Base-by-base conservation (phyloP, 1,140 invertebrate species). In the Steinernema khuongi region DNA sequence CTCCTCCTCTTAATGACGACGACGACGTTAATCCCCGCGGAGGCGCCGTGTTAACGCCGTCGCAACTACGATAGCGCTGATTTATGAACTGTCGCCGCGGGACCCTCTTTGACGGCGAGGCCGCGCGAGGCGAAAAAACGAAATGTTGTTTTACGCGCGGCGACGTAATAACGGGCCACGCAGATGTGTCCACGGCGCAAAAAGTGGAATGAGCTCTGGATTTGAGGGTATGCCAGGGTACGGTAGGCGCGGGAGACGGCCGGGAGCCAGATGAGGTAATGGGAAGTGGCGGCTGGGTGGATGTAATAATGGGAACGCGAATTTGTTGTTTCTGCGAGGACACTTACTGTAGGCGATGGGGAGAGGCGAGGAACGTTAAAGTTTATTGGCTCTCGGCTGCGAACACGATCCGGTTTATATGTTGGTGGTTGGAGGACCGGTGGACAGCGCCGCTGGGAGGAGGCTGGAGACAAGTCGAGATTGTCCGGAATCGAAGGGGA, bases 101-200 rank as follows among this genome's bases (percentile, higher is more conserved):
- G 14, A 22, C 14, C 22, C 26, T 22, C 26, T 60, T 60, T 7
- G 19, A 60, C 26, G 14, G 50, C 50, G 26, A 60, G 26, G 50
- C 50, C 50, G 50, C 50, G 22, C 50, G 26, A 14, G 50, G 26
- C 14, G 26, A 41, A 60, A 60, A 60, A 22, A 14, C 14, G 26
- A 60, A 60, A 60, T 26, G 50, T 60, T 60, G 50, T 60, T 60
- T 60, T 60, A 60, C 50, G 50, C 50, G n/a, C n/a, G n/a, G n/a
- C n/a, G 50, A 26, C 50, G 50, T 60, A 60, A 60, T 60, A 60
- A 60, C 50, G 50, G 50, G 50, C 50, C 50, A 60, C 50, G 36
- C 36, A 60, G 50, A 60, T 60, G 50, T 60, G 50, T 22, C 11
- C 36, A n/a, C 7, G n/a, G 50, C 4, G 7, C 4, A 60, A 60